phyloP scores from a whole-genome alignment of 2,797 vertebrate species.

The Anas bernieri region DNA sequence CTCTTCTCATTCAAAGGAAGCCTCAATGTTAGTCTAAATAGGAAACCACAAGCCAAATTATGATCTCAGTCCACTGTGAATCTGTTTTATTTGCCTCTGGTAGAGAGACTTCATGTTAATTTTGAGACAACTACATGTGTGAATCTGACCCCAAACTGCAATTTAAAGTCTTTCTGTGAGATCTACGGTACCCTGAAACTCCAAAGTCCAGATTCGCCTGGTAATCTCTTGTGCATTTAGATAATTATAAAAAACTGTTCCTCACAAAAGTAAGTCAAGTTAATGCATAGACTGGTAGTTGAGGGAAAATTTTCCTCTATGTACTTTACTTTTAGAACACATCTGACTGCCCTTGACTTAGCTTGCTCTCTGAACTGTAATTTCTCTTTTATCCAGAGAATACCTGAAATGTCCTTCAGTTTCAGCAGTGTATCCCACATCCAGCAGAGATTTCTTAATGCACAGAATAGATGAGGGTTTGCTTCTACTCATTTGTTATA shows the following conservation, averaged over 20 bases:
- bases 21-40: neutral
- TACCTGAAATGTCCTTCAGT: constrained; percentile 5
- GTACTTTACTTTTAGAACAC: neutral
- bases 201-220: neutral
- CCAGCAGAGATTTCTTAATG: constrained; percentile 17
- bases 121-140: neutral
- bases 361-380: neutral
- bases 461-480: constrained; percentile 1
- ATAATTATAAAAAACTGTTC: neutral
- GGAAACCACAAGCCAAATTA: neutral
- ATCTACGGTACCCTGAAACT: neutral
- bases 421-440: neutral
- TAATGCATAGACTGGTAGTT: neutral
- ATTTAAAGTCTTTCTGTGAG: neutral
- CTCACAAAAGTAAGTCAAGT: neutral
- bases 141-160: neutral
- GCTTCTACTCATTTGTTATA: constrained; percentile 11
- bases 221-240: neutral
- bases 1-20: neutral
- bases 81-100: neutral
- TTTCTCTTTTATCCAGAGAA: neutral
- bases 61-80: neutral
- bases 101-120: neutral
- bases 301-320: neutral
- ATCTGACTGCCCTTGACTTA: neutral